Conservation (phyloP, 2,888 invertebrate genomes). For the Dysmachus trigonus region DNA sequence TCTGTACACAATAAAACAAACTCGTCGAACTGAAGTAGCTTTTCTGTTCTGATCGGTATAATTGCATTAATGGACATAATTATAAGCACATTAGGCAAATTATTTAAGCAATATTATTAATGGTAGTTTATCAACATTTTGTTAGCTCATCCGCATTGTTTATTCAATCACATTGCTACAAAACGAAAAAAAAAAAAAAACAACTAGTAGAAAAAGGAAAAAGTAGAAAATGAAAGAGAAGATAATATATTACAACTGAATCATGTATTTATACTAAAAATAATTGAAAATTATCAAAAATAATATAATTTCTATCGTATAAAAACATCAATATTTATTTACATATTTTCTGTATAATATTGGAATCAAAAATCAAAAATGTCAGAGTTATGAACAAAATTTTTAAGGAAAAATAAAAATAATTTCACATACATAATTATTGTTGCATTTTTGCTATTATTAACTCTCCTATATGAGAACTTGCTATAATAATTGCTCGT, state of each 20-base stretch:
- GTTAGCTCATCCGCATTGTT: background rate
- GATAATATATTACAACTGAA: background rate
- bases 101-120: background rate
- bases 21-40: background rate
- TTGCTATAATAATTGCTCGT: background rate
- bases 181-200: background rate
- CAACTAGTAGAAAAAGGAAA: background rate
- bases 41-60: background rate
- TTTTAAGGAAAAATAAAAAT: background rate
- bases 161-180: slow-evolving; percentile 26
- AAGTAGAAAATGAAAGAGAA: slow-evolving; percentile 20
- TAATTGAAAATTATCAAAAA: background rate
- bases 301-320: background rate
- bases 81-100: background rate
- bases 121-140: background rate
- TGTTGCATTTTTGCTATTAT: background rate
- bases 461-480: background rate
- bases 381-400: background rate
- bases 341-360: background rate
- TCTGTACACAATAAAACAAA: background rate
- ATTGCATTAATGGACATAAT: background rate
- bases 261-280: slow-evolving; percentile 40
- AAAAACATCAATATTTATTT: background rate
- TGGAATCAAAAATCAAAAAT: background rate
- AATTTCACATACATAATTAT: background rate